Percentiles rank a stretch among this genome's conserved stretches.
phyloP scores from a whole-genome alignment of 1,140 invertebrate genomes.

The Drosophila ohnishii region DNA sequence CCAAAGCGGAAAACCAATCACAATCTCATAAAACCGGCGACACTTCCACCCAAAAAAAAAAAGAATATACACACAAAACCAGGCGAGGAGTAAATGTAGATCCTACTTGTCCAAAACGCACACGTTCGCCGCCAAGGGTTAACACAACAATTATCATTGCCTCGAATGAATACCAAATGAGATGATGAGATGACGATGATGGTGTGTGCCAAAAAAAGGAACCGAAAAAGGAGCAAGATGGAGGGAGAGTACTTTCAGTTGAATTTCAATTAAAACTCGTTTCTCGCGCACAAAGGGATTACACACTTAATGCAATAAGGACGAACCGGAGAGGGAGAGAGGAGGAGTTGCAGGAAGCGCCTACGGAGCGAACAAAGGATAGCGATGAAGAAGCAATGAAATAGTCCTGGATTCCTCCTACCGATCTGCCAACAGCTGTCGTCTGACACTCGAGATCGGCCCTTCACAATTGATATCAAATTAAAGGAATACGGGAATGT shows the following conservation, averaged over 20 bases:
- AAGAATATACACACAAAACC: constrained; percentile 4
- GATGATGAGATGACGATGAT: constrained; percentile 33
- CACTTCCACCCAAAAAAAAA: constrained; percentile 41
- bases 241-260: constrained; percentile 46
- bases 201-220: constrained; percentile 76
- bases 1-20: constrained; percentile 73
- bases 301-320: constrained; percentile 80
- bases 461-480: constrained; percentile 69
- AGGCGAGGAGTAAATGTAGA: constrained; percentile 24
- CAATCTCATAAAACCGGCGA: constrained; percentile 64
- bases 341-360: constrained; percentile 76
- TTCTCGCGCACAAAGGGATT: constrained; percentile 59
- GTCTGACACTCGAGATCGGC: constrained; percentile 69
- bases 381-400: background rate
- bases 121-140: constrained; percentile 70
- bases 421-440: constrained; percentile 49
- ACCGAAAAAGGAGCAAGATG: constrained; percentile 45
- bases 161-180: constrained; percentile 56
- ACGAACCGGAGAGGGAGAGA: background rate
- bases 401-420: constrained; percentile 21
- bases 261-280: constrained; percentile 81
- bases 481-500: constrained; percentile 32
- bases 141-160: constrained; percentile 75
- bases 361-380: constrained; percentile 46
- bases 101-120: constrained; percentile 76